Conservation (phyloP, 2,797 vertebrate genomes). For the Phalloptychus januarius region DNA sequence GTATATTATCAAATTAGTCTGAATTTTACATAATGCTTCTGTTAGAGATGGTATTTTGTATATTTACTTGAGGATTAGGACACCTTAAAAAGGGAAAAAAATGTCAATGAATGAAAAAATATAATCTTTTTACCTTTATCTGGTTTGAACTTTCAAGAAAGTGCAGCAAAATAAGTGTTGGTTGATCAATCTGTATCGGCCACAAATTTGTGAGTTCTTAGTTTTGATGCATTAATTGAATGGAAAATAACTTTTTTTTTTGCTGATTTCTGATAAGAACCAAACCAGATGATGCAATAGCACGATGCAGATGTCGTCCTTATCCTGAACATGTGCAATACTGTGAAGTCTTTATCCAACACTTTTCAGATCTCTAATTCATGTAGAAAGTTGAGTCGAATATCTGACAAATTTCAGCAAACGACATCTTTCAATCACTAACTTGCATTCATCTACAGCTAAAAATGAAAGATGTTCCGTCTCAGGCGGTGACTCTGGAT, state of each 20-base stretch:
- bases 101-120: neutral
- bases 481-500: constrained; percentile 18
- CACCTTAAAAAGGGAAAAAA: neutral
- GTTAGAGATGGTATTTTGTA: neutral
- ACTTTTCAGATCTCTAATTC: constrained; percentile 27
- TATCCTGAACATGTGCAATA: constrained; percentile 5
- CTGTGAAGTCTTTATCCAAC: constrained; percentile 28
- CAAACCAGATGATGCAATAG: neutral
- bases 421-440: neutral
- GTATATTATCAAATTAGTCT: neutral
- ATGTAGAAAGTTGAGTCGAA: constrained; percentile 15
- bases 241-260: neutral
- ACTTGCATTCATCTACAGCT: constrained; percentile 17
- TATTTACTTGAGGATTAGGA: neutral
- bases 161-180: neutral
- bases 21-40: neutral
- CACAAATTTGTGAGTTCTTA: neutral
- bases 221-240: neutral
- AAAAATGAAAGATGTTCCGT: constrained; percentile 23
- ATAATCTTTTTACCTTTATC: neutral
- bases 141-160: neutral
- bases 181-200: neutral
- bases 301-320: constrained; percentile 2
- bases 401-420: constrained; percentile 1
- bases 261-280: neutral